Conservation (phyloP, 1,140 invertebrate species). For the Leptinotarsa lineolata region DNA sequence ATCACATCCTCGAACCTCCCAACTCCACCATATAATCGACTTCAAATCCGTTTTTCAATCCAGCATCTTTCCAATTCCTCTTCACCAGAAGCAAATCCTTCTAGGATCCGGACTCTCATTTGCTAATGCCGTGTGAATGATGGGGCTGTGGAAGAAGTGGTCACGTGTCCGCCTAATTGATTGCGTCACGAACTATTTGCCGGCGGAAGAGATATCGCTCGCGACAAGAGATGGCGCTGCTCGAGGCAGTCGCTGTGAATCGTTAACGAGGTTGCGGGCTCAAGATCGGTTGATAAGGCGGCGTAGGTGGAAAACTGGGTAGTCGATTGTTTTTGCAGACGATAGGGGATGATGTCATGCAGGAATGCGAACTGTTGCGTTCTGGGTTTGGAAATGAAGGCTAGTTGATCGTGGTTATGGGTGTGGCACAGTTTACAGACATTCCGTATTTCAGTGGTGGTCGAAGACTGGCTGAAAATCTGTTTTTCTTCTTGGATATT, state of each 20-base stretch:
- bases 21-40: not conserved
- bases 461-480: too few species aligned
- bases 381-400: not conserved
- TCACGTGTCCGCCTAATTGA: conserved; percentile 34
- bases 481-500: too few species aligned
- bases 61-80: not conserved
- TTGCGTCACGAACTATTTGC: conserved; percentile 31
- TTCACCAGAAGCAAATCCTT: conserved; percentile 16
- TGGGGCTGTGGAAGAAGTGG: conserved; percentile 13
- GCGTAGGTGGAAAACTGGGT: not conserved
- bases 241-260: not conserved
- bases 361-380: not conserved
- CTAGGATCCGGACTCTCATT: conserved; percentile 23
- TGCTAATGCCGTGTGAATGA: conserved; percentile 34
- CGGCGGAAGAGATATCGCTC: not conserved
- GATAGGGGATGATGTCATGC: not conserved
- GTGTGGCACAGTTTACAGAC: too few species aligned
- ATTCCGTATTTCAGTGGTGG: too few species aligned
- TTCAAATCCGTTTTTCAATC: not conserved
- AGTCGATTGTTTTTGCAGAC: not conserved
- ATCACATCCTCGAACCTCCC: too few species aligned
- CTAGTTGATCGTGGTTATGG: too few species aligned
- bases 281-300: not conserved
- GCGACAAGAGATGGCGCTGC: not conserved
- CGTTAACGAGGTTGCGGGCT: conserved; percentile 1